Conservation (phyloP, 2,797 vertebrate genomes). For the Sylvia borin region DNA sequence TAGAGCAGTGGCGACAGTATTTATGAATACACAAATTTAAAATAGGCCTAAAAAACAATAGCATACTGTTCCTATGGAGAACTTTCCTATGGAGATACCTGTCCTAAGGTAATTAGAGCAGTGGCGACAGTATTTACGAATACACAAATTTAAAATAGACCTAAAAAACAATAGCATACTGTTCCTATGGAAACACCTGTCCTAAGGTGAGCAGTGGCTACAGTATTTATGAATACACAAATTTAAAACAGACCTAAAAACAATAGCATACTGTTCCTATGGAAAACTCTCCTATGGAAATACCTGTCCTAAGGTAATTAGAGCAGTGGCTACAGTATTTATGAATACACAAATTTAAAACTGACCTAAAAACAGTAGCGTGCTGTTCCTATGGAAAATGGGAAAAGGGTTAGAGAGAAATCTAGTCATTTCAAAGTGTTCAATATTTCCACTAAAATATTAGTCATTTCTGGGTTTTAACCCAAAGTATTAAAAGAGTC, state of each 20-base stretch:
- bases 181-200: background rate
- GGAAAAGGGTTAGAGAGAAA: background rate
- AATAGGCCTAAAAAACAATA: background rate
- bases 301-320: no score
- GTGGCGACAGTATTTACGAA: background rate
- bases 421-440: background rate
- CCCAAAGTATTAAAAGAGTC: background rate
- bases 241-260: background rate
- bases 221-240: background rate
- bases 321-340: no score
- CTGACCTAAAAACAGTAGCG: background rate
- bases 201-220: background rate
- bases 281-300: background rate
- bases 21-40: background rate
- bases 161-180: background rate
- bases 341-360: no score
- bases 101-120: constrained; percentile 36
- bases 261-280: background rate
- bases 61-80: background rate
- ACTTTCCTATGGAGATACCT: background rate
- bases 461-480: background rate
- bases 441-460: background rate
- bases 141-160: background rate
- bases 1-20: background rate
- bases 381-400: background rate